Evolutionary conservation across 53 echinoderm and acorn worm species (phyloP), one percentile per base, ranked within the genome.

Genomic region (Arbacia lixula): DNA sequence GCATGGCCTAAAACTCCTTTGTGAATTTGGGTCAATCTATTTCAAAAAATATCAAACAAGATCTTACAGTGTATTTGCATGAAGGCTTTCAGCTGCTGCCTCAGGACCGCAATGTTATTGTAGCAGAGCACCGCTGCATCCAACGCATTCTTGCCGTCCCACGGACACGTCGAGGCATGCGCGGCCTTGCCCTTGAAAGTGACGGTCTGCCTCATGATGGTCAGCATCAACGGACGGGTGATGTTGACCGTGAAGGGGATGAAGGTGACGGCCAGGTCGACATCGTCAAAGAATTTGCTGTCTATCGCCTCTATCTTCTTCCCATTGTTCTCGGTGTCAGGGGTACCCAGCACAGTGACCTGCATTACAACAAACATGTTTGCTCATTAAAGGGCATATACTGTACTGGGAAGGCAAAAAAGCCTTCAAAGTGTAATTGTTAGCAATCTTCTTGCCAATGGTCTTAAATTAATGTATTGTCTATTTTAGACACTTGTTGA

Each of bases 71-170:
- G 94, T 9, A 94, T 89, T 54, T 91, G 91, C 94, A 94, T 94
- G 46, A 66, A 84, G 1, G 94, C 88, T 60, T 94, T 94, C 40
- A 94, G 76, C 72, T 94, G 94, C 30, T 94, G 94, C 63, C 94
- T 42, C 25, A 94, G 62, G 4, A 85, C 89, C 3, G 94, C 88
- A 55, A 94, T 84, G 84, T 94, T 94, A 66, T 91, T 94, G 32
- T 94, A 94, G 73, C 94, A 94, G 11, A 91, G 74, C 5, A 94
- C 89, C 2, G 94, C 94, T 0, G 94, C 94, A 36, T 94, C 94
- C 41, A 94, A 82, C 32, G 94, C 94, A 37, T 94, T 94, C 5
- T 91, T 84, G 6, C 91, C 94, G 16, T 94, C 91, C 94, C 94
- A 94, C n/a, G 94, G 94, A 16, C 91, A 89, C 4, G 91, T 73